Evolutionary conservation across 2,888 invertebrate genomes (phyloP).

Genomic region (Dermolepida albohirtum): DNA sequence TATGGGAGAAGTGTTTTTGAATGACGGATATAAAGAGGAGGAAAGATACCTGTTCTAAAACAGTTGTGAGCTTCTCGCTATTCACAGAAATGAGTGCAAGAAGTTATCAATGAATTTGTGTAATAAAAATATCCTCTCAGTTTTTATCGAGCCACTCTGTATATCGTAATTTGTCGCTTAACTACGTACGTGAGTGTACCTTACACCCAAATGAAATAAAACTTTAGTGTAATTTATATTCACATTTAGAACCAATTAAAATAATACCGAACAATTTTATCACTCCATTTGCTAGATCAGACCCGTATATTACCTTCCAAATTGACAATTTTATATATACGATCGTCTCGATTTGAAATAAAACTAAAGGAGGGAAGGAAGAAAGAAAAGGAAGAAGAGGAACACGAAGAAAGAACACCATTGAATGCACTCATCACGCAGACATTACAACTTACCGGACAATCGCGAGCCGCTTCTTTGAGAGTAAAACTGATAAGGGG

Average conservation of each 20-base stretch:
- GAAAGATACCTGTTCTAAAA: too few species aligned
- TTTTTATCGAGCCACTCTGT: too few species aligned
- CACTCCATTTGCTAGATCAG: slow-evolving; percentile 29
- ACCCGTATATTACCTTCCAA: slow-evolving; percentile 34
- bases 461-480: slow-evolving; percentile 52
- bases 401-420: slow-evolving; percentile 22
- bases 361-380: slow-evolving; percentile 20
- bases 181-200: slow-evolving; percentile 2
- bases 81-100: too few species aligned
- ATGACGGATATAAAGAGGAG: too few species aligned
- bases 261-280: slow-evolving; percentile 38
- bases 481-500: slow-evolving; percentile 53
- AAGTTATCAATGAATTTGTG: too few species aligned
- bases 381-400: neutral
- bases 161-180: slow-evolving; percentile 15
- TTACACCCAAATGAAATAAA: slow-evolving; percentile 20
- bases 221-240: slow-evolving; percentile 24
- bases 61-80: too few species aligned
- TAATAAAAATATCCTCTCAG: too few species aligned
- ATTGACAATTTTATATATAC: slow-evolving; percentile 38
- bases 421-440: slow-evolving; percentile 50
- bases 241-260: slow-evolving; percentile 36
- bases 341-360: slow-evolving; percentile 32
- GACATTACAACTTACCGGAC: slow-evolving; percentile 51
- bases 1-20: too few species aligned